phyloP scores from a whole-genome alignment of 2,797 vertebrate species.

The Siniperca obscura region DNA sequence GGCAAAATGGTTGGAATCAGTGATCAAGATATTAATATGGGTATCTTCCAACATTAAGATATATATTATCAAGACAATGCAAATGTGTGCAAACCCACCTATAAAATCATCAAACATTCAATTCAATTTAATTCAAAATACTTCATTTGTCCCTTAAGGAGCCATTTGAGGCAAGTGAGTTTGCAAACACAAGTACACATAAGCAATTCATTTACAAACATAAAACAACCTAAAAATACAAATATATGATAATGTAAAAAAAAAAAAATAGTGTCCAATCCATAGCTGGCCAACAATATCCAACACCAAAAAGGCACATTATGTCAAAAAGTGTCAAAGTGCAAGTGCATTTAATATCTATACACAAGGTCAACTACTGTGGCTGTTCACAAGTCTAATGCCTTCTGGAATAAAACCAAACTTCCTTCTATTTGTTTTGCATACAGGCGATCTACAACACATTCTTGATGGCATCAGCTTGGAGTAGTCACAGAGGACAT shows the following conservation, averaged over 20 bases:
- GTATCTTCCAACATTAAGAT: background rate
- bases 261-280: background rate
- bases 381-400: background rate
- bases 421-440: background rate
- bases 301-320: background rate
- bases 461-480: background rate
- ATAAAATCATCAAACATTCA: background rate
- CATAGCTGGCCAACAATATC: background rate
- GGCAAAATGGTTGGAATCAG: background rate
- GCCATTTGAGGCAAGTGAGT: too few species aligned
- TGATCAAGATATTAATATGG: background rate
- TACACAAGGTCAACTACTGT: background rate
- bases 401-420: background rate
- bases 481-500: background rate
- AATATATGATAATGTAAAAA: background rate
- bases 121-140: background rate
- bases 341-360: background rate
- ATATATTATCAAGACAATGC: background rate
- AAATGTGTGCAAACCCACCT: background rate
- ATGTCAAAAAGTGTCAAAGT: background rate
- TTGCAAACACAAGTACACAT: too few species aligned
- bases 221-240: background rate
- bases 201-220: background rate
- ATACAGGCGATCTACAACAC: background rate
- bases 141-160: too few species aligned